These are phyloP conservation scores for Pseudachorutes palmiensis DNA, from an alignment of 1,140 invertebrate genomes.

Conservation along the genomic window DNA sequence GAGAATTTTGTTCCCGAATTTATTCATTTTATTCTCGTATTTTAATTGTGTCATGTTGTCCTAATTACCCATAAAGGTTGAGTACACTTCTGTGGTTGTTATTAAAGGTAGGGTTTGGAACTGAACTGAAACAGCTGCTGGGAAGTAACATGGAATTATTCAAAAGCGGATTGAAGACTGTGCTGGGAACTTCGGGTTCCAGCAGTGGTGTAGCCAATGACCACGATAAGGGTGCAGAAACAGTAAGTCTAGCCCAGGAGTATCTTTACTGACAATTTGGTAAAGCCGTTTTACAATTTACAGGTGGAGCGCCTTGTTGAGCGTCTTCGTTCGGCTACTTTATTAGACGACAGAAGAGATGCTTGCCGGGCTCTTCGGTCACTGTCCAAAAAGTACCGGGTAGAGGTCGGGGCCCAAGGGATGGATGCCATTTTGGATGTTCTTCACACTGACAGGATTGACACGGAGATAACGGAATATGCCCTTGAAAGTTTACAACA, in stretches of 20 bases:
- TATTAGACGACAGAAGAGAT: constrained; percentile 90
- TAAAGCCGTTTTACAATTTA: constrained; percentile 37
- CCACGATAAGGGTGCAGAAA: constrained; percentile 56
- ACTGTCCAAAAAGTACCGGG: constrained; percentile 80
- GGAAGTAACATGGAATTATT: constrained; percentile 65
- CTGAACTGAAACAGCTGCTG: no score
- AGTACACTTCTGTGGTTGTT: no score
- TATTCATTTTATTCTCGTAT: no score
- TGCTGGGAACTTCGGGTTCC: constrained; percentile 67
- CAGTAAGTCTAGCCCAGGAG: constrained; percentile 52
- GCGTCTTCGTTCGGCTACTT: constrained; percentile 78
- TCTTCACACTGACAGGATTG: constrained; percentile 71
- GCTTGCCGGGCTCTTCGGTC: constrained; percentile 91
- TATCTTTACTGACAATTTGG: background rate
- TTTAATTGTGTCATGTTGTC: no score
- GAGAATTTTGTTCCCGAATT: no score
- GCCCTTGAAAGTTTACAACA: constrained; percentile 85
- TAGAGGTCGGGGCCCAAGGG: constrained; percentile 91
- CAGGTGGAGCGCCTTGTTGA: constrained; percentile 89
- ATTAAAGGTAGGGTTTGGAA: no score
- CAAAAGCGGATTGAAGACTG: constrained; percentile 77
- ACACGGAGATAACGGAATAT: constrained; percentile 85
- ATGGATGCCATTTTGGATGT: constrained; percentile 74
- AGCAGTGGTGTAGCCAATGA: constrained; percentile 41
- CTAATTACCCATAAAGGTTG: no score